Conservation (phyloP, 2,797 vertebrate species). For the Poeciliopsis paucimaculata region DNA sequence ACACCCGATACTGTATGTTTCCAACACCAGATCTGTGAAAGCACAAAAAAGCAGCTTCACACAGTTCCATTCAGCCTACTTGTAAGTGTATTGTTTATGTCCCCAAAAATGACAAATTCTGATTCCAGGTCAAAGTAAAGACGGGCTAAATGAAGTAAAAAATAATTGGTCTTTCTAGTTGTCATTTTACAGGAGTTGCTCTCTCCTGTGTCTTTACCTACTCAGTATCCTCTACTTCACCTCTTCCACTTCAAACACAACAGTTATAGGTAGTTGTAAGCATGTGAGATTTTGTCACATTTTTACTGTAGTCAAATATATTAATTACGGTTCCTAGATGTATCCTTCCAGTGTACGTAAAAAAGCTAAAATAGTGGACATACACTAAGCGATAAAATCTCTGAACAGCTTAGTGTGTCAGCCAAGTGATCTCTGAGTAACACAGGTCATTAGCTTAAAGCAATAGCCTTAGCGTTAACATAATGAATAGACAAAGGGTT, state of each 20-base stretch:
- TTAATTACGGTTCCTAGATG: neutral
- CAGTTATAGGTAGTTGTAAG: too few species aligned
- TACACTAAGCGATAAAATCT: neutral
- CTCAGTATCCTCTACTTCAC: too few species aligned
- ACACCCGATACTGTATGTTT: neutral
- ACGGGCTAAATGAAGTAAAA: neutral
- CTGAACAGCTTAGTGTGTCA: neutral
- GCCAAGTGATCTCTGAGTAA: neutral
- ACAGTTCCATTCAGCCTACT: neutral
- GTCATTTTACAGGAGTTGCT: too few species aligned
- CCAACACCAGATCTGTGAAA: neutral
- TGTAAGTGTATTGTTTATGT: neutral
- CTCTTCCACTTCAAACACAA: too few species aligned
- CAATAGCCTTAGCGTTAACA: neutral
- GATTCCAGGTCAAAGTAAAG: neutral
- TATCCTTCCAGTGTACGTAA: neutral
- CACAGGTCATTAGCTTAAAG: neutral
- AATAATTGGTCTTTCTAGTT: neutral
- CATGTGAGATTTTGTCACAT: too few species aligned
- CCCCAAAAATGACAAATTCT: neutral
- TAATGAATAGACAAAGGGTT: neutral
- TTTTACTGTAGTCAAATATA: neutral
- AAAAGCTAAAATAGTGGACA: neutral
- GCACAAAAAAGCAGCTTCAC: neutral
- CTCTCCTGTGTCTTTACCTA: too few species aligned